A percentile compares a stretch with the other conserved stretches of the same genome.
Evolutionary conservation across 2,113 vertebrate species (phyloP).

Genomic region (Pitta sordida): DNA sequence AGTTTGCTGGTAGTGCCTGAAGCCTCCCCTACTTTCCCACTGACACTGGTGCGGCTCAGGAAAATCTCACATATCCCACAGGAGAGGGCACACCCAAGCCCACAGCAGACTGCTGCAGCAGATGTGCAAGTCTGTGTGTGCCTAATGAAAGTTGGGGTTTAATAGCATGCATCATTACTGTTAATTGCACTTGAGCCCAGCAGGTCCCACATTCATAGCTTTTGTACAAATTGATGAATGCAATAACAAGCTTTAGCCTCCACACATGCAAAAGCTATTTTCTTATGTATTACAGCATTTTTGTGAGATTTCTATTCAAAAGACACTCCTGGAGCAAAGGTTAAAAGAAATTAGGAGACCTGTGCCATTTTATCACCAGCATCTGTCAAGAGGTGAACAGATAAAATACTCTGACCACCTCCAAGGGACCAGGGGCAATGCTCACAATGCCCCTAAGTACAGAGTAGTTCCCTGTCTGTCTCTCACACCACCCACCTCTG

Average conservation of each 20-base stretch:
- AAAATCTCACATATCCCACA: rapidly evolving
- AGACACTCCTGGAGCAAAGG: background rate
- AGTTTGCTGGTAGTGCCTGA: background rate
- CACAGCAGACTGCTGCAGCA: background rate
- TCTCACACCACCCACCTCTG: background rate
- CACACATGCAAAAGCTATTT: background rate
- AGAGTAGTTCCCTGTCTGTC: background rate
- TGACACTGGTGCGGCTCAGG: rapidly evolving
- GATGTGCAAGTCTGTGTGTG: background rate
- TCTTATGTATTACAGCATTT: background rate
- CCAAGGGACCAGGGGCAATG: background rate
- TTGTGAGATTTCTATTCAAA: background rate
- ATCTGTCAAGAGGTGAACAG: background rate
- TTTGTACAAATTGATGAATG: no score
- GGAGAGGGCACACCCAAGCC: background rate
- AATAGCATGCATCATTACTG: background rate
- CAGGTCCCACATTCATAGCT: background rate
- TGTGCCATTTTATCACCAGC: background rate
- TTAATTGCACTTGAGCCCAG: background rate
- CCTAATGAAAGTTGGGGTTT: background rate
- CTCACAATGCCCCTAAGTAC: background rate
- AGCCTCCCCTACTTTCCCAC: background rate
- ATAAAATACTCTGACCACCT: background rate
- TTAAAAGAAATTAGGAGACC: background rate
- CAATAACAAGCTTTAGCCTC: background rate